Conservation (phyloP, 2,113 vertebrate genomes). For the Setophaga coronata region DNA sequence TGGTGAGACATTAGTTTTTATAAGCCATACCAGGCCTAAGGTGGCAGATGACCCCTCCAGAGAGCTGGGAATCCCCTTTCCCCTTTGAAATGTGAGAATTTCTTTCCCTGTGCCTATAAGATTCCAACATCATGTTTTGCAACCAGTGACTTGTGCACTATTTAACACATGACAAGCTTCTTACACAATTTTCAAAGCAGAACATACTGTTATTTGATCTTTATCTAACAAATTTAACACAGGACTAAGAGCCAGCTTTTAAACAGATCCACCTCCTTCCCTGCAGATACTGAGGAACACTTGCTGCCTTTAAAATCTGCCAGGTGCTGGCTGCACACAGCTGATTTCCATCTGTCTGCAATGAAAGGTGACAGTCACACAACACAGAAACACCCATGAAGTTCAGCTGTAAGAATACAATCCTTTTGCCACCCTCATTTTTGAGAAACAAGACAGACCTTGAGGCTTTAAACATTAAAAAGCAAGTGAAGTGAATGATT, state of each 20-base stretch:
- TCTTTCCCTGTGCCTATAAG: not conserved
- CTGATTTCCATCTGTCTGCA: not conserved
- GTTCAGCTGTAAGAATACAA: not conserved
- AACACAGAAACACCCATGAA: not conserved
- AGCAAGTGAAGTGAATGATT: not conserved
- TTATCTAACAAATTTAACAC: not conserved
- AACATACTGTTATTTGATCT: not conserved
- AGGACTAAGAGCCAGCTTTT: not conserved
- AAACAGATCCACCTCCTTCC: not conserved
- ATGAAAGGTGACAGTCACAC: not conserved
- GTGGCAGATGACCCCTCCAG: not conserved
- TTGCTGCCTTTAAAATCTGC: not conserved
- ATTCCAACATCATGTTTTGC: not conserved
- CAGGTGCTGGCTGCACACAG: not conserved
- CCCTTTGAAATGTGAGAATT: not conserved
- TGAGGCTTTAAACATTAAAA: not conserved
- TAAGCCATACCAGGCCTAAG: not conserved
- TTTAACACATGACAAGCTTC: not conserved
- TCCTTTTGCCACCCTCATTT: not conserved
- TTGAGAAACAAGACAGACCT: not conserved
- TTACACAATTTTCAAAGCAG: not conserved
- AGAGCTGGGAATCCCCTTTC: not conserved
- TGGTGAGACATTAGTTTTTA: not conserved
- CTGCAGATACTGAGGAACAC: not conserved
- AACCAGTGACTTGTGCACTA: slow-evolving; percentile 1